Evolutionary conservation across 2,888 invertebrate genomes (phyloP).

Genomic region (Encarsia formosa): DNA sequence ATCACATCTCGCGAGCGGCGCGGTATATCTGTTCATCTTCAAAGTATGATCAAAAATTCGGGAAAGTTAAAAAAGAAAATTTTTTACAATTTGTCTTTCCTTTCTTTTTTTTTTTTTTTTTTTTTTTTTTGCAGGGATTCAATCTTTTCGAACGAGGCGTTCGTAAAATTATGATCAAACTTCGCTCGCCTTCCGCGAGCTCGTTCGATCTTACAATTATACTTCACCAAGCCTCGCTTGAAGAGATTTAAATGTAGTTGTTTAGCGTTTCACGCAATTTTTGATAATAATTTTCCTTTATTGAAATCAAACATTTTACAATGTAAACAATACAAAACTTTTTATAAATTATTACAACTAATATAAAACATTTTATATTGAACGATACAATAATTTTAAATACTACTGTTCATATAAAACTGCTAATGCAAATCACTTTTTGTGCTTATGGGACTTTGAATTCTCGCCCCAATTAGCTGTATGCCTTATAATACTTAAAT

Average conservation of each 20-base stretch:
- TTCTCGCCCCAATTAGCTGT: conserved; percentile 15
- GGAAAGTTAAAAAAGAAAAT: no score
- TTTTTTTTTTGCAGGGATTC: background rate
- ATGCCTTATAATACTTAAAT: conserved; percentile 11
- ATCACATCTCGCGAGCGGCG: no score
- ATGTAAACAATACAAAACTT: no score
- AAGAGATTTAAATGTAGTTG: background rate
- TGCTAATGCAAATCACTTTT: background rate
- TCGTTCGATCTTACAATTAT: background rate
- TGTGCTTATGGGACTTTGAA: conserved; percentile 8
- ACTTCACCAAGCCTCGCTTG: background rate
- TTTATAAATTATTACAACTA: no score
- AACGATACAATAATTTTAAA: no score
- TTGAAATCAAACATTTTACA: background rate
- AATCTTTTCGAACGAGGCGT: conserved; percentile 1
- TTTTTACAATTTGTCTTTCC: no score
- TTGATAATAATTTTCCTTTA: background rate
- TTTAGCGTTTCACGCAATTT: background rate
- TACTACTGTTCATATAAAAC: background rate
- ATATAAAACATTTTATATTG: no score
- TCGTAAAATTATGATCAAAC: background rate
- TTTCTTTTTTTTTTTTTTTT: no score
- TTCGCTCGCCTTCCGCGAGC: background rate
- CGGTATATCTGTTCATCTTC: no score
- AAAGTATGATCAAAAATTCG: no score